phyloP scores from a whole-genome alignment of 2,113 vertebrate genomes.

The Microcebus ravelobensis region DNA sequence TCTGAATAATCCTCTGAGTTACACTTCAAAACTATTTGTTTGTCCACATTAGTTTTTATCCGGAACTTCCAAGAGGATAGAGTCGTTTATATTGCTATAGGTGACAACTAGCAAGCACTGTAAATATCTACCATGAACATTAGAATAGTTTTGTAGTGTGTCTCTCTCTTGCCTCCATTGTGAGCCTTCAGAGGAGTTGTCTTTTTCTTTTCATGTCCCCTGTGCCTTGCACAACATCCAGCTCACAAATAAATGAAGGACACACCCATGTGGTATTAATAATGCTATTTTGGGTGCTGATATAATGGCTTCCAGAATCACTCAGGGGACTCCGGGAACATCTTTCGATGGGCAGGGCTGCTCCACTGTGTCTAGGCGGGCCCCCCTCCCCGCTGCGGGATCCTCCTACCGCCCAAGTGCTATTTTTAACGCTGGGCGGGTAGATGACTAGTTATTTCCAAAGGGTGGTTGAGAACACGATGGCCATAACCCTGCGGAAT shows the following conservation, averaged over 20 bases:
- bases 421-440: constrained; percentile 26
- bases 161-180: neutral
- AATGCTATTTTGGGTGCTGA: constrained; percentile 54
- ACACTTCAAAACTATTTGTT: neutral
- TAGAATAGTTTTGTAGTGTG: too few relatives aligned
- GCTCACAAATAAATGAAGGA: neutral
- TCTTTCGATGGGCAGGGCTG: neutral
- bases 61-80: neutral
- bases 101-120: neutral
- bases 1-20: neutral
- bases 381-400: neutral
- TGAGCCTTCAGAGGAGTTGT: neutral
- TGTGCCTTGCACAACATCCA: neutral
- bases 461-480: neutral
- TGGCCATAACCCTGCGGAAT: neutral
- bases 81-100: neutral
- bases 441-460: constrained; percentile 31
- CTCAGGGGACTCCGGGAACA: neutral
- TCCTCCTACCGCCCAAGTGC: neutral
- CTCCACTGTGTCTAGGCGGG: neutral
- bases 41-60: neutral
- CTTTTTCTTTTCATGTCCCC: neutral
- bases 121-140: neutral
- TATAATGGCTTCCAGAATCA: constrained; percentile 39
- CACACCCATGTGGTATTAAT: constrained; percentile 44